Percentiles rank a stretch among this genome's conserved stretches.
phyloP scores from a whole-genome alignment of 2,113 vertebrate species.

The Australoheros scitulus region DNA sequence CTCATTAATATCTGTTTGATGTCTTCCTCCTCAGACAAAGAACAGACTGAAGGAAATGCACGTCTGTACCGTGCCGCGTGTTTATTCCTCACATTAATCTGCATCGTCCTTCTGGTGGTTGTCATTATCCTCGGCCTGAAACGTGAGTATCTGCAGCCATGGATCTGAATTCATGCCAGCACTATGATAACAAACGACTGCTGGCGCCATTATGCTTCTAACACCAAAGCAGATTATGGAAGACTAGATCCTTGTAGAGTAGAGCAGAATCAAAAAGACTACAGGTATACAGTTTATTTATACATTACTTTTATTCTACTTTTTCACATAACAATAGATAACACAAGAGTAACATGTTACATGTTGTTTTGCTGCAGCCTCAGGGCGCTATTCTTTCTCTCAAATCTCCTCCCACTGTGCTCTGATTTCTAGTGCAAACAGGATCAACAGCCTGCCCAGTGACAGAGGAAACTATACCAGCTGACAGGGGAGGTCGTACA shows the following conservation, averaged over 20 bases:
- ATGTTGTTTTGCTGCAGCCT: neutral
- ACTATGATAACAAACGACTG: neutral
- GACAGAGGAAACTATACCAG: accelerated
- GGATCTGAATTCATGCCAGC: neutral
- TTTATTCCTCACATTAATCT: constrained; percentile 53
- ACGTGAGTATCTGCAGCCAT: constrained; percentile 66
- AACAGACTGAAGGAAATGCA: neutral
- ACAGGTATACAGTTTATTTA: neutral
- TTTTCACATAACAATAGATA: neutral
- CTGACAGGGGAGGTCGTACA: neutral
- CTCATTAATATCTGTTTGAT: constrained; percentile 1
- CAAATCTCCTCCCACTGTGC: constrained; percentile 26
- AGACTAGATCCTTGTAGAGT: neutral
- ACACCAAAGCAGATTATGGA: neutral
- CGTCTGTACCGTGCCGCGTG: constrained; percentile 52
- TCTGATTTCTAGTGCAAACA: constrained; percentile 41
- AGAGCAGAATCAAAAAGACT: neutral
- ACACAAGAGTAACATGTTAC: neutral
- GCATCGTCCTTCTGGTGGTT: constrained; percentile 61
- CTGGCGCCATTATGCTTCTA: neutral
- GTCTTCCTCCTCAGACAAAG: constrained; percentile 24
- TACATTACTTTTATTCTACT: neutral
- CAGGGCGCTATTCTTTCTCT: neutral
- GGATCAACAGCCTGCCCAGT: constrained; percentile 8
- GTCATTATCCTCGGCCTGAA: constrained; percentile 56